phyloP scores from a whole-genome alignment of 1,140 invertebrate genomes.

The Aphelinus atriplicis region DNA sequence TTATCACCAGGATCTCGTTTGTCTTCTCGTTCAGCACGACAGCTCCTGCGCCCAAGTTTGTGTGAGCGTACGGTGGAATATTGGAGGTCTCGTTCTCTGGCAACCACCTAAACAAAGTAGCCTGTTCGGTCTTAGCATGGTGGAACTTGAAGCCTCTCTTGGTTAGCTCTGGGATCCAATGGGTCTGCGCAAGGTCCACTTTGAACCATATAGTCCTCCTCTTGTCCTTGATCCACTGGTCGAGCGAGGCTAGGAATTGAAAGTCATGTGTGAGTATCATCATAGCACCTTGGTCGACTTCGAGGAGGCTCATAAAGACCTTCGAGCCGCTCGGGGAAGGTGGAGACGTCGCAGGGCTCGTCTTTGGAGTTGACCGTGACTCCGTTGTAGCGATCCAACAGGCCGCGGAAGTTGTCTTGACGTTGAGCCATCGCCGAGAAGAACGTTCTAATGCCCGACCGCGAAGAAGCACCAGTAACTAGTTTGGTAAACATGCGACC shows the following conservation, averaged over 20 bases:
- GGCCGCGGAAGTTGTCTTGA: slow-evolving; percentile 65
- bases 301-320: slow-evolving; percentile 57
- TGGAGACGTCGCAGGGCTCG: slow-evolving; percentile 66
- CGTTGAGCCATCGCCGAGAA: slow-evolving; percentile 34
- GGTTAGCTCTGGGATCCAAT: slow-evolving; percentile 81
- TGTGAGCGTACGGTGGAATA: slow-evolving; percentile 85
- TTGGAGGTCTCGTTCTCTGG: slow-evolving; percentile 72
- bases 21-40: slow-evolving; percentile 80
- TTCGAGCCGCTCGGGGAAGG: slow-evolving; percentile 69
- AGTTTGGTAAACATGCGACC: slow-evolving; percentile 23
- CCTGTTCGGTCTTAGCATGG: slow-evolving; percentile 81
- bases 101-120: slow-evolving; percentile 86
- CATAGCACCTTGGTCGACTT: no score
- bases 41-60: slow-evolving; percentile 87
- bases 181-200: slow-evolving; percentile 74
- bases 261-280: no score
- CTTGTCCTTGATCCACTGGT: slow-evolving; percentile 73
- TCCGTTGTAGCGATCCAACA: slow-evolving; percentile 75
- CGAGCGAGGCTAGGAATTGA: slow-evolving; percentile 70
- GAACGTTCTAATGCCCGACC: background rate
- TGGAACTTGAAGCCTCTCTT: slow-evolving; percentile 88
- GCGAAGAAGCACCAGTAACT: background rate
- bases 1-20: slow-evolving; percentile 80
- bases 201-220: slow-evolving; percentile 86
- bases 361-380: slow-evolving; percentile 73